Conservation (phyloP, 2,888 invertebrate genomes). For the Choreutis nemorana region DNA sequence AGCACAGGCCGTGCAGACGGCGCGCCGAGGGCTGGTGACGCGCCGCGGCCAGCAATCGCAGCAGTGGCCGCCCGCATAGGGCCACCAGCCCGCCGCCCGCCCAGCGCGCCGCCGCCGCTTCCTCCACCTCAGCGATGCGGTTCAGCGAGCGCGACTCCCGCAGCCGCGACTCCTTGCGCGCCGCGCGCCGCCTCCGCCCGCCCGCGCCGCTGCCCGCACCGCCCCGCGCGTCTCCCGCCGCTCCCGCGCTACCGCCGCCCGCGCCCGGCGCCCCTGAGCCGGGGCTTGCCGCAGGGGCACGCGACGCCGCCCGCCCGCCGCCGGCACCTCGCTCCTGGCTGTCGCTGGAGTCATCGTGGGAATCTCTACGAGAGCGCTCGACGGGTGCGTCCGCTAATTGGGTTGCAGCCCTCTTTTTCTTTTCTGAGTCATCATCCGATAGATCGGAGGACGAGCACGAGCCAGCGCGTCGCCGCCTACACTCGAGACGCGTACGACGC, state of each 20-base stretch:
- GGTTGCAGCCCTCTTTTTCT: slow-evolving; percentile 81
- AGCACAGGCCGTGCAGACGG: slow-evolving; percentile 53
- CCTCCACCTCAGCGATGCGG: slow-evolving; percentile 86
- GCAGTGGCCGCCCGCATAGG: slow-evolving; percentile 49
- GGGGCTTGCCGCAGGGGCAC: slow-evolving; percentile 25
- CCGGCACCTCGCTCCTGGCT: slow-evolving; percentile 76
- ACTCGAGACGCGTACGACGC: slow-evolving; percentile 39
- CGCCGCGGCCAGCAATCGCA: slow-evolving; percentile 61
- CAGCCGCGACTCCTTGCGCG: slow-evolving; percentile 59
- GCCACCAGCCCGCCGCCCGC: slow-evolving; percentile 45
- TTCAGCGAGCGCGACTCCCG: slow-evolving; percentile 86
- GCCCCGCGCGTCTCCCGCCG: slow-evolving; percentile 63
- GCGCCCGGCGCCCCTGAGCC: slow-evolving; percentile 12
- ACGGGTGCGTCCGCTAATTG: slow-evolving; percentile 63
- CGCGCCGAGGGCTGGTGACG: slow-evolving; percentile 40
- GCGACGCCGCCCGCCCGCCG: slow-evolving; percentile 54
- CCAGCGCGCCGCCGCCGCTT: slow-evolving; percentile 54
- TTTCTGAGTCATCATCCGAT: slow-evolving; percentile 89
- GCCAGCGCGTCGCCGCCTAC: slow-evolving; percentile 61
- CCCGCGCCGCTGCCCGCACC: slow-evolving; percentile 20
- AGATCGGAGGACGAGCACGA: slow-evolving; percentile 96
- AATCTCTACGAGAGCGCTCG: slow-evolving; percentile 76
- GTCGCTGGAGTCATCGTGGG: slow-evolving; percentile 87
- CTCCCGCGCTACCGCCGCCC: slow-evolving; percentile 9
- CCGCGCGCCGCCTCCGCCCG: slow-evolving; percentile 40